These are phyloP conservation scores for Clarias batrachus DNA, from an alignment of 2,113 vertebrate species.

Conservation along the genomic window DNA sequence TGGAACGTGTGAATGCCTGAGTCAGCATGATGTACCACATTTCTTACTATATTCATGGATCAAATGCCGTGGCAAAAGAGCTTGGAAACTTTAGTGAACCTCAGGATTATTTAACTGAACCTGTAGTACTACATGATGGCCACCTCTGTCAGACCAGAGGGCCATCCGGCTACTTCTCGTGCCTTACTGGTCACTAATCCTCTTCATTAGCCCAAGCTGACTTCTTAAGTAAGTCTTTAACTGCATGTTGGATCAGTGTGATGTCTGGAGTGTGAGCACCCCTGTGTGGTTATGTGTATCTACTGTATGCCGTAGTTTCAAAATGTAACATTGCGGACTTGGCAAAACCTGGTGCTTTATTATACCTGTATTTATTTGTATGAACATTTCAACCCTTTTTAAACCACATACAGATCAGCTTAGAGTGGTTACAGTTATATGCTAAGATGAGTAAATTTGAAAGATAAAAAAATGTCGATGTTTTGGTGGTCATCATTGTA, in stretches of 20 bases:
- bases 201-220: slow-evolving; percentile 51
- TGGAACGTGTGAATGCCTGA: neutral
- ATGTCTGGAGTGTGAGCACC: neutral
- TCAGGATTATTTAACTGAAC: neutral
- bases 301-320: neutral
- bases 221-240: slow-evolving; percentile 61
- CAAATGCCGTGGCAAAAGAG: neutral
- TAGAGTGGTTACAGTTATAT: neutral
- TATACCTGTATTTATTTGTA: neutral
- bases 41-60: neutral
- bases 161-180: slow-evolving; percentile 47
- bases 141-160: neutral
- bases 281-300: neutral
- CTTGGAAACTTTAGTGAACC: neutral
- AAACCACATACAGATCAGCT: neutral
- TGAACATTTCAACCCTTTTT: neutral
- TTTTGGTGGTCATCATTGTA: neutral
- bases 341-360: neutral
- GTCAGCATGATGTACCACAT: neutral
- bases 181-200: slow-evolving; percentile 61
- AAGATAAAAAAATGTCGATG: neutral
- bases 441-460: neutral
- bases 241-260: slow-evolving; percentile 25
- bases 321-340: neutral
- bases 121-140: neutral